phyloP scores from a whole-genome alignment of 2,888 invertebrate species.

The Drosophila mettleri region DNA sequence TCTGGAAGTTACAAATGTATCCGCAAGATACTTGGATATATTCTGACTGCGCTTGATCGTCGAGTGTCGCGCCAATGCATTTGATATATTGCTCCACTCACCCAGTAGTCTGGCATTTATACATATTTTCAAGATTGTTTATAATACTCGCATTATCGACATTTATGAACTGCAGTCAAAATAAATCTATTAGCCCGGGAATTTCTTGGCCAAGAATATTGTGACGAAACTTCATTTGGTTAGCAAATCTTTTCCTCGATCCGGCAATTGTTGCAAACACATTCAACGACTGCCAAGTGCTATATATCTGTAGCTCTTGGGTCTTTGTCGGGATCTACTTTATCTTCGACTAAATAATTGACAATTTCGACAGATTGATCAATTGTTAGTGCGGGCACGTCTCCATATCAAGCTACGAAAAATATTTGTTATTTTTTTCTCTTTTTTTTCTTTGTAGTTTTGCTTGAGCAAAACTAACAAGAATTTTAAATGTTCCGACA shows the following conservation, averaged over 20 bases:
- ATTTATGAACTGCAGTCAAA: conserved; percentile 45
- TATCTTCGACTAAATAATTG: conserved; percentile 47
- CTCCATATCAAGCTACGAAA: conserved; percentile 41
- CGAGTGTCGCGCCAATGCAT: conserved; percentile 29
- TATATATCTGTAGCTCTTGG: background rate
- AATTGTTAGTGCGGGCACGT: conserved; percentile 72
- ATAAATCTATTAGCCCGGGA: conserved; percentile 26
- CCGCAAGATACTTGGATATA: conserved; percentile 46
- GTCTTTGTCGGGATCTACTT: conserved; percentile 13
- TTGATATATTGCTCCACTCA: conserved; percentile 58
- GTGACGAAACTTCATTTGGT: background rate
- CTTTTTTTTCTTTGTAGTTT: conserved; percentile 9
- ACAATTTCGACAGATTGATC: conserved; percentile 74
- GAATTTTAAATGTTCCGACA: conserved; percentile 53
- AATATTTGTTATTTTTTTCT: conserved; percentile 17
- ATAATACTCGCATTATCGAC: conserved; percentile 34
- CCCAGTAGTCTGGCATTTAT: conserved; percentile 10
- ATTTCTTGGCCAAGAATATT: background rate
- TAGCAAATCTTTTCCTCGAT: conserved; percentile 4
- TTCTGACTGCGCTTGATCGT: conserved; percentile 47
- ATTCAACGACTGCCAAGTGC: background rate
- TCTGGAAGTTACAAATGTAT: conserved; percentile 48
- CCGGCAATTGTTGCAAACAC: conserved; percentile 4
- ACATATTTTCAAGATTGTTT: conserved; percentile 11
- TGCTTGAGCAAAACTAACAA: conserved; percentile 36